Evolutionary conservation across 2,888 invertebrate species (phyloP).

Genomic region (Epirrhoe tristata): DNA sequence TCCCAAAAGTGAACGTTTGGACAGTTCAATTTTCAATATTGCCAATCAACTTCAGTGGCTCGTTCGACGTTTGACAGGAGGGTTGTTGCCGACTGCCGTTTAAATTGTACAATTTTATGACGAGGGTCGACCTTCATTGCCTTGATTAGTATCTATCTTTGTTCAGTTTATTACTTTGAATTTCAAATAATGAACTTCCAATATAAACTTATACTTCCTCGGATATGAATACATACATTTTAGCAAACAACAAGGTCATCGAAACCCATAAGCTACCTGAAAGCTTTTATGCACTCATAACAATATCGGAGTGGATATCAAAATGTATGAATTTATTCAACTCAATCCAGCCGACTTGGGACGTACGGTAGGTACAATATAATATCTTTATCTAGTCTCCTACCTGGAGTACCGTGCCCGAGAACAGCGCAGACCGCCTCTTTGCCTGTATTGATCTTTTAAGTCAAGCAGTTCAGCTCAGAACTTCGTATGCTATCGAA

Average conservation of each 20-base stretch:
- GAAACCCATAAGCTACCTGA: constrained; percentile 17
- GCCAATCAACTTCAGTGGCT: constrained; percentile 67
- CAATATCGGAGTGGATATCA: constrained; percentile 32
- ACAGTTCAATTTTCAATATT: constrained; percentile 72
- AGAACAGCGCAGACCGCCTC: constrained; percentile 33
- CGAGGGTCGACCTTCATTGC: constrained; percentile 60
- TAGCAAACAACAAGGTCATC: constrained; percentile 17
- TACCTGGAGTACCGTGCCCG: constrained; percentile 8
- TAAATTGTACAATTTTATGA: constrained; percentile 69
- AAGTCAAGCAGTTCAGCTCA: constrained; percentile 28
- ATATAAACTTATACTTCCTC: constrained; percentile 19
- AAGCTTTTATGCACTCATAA: constrained; percentile 35
- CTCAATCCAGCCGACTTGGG: constrained; percentile 15
- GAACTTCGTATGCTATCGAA: constrained; percentile 13
- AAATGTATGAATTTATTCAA: constrained; percentile 30
- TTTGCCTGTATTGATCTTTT: constrained; percentile 48
- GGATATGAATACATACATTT: constrained; percentile 22
- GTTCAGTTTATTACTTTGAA: constrained; percentile 51
- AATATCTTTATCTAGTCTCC: constrained; percentile 6
- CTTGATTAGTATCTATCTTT: constrained; percentile 56
- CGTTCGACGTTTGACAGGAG: constrained; percentile 62
- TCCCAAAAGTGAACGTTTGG: constrained; percentile 64
- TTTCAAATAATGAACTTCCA: constrained; percentile 46
- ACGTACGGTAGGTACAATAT: constrained; percentile 8
- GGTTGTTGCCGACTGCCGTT: constrained; percentile 58